These are phyloP conservation scores for Helobdella robusta DNA, from an alignment of 2,888 invertebrate genomes.

Conservation along the genomic window DNA sequence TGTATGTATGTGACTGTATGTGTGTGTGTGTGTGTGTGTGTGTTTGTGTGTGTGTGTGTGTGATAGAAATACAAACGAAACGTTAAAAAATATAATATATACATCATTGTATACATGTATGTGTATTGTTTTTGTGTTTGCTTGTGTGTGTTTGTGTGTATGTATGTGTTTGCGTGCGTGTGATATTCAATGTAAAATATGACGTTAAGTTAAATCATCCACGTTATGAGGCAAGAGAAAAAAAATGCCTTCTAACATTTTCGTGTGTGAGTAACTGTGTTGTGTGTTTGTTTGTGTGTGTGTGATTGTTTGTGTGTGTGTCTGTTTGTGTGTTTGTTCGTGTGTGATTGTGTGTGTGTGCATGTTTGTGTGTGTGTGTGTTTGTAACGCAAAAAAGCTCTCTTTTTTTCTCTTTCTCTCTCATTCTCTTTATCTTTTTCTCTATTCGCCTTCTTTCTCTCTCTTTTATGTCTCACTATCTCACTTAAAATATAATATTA, in stretches of 20 bases:
- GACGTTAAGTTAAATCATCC: too few species aligned
- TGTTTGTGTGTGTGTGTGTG: constrained; percentile 1
- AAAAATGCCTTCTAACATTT: too few species aligned
- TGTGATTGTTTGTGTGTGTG: not conserved
- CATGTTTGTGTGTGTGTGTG: not conserved
- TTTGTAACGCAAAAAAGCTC: not conserved
- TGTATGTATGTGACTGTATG: not conserved
- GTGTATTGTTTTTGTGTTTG: not conserved
- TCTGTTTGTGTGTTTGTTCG: not conserved
- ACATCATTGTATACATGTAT: not conserved
- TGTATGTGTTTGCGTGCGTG: not conserved
- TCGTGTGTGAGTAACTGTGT: too few species aligned
- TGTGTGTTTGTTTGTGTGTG: not conserved
- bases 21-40: not conserved
- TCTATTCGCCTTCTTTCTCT: not conserved
- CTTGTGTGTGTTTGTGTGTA: not conserved
- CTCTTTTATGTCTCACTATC: not conserved
- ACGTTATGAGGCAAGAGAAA: too few species aligned
- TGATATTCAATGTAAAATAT: too few species aligned
- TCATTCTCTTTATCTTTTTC: not conserved
- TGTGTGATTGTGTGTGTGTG: not conserved
- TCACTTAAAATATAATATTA: too few species aligned
- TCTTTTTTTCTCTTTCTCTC: not conserved
- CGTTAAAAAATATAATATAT: not conserved
- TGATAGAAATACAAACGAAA: too few species aligned